Evolutionary conservation across 1,140 invertebrate genomes (phyloP).

Genomic region (Helicoverpa zea): DNA sequence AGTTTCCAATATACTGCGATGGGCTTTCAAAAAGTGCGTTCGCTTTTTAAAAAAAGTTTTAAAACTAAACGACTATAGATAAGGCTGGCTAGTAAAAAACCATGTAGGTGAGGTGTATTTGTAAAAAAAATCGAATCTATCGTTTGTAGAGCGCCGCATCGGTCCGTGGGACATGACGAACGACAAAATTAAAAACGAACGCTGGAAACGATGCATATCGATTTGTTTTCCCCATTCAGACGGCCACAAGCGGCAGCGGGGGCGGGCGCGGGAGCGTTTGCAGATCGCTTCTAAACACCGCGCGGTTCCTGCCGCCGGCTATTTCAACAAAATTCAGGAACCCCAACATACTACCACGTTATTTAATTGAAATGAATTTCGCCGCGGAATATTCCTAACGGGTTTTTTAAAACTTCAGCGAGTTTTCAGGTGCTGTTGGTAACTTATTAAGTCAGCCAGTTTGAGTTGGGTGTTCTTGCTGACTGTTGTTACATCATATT

Average conservation of each 20-base stretch:
- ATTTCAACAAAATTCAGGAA: constrained; percentile 27
- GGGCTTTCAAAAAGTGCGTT: neutral
- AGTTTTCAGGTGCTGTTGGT: constrained; percentile 15
- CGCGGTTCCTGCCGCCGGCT: neutral
- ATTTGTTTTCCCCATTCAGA: constrained; percentile 43
- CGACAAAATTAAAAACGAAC: constrained; percentile 54
- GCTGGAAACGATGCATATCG: constrained; percentile 48
- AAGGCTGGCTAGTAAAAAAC: constrained; percentile 4
- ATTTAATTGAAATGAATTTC: constrained; percentile 45
- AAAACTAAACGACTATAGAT: constrained; percentile 6
- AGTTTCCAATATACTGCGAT: neutral
- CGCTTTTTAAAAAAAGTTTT: neutral
- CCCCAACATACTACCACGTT: constrained; percentile 4
- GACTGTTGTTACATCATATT: neutral
- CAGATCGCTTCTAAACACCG: constrained; percentile 7
- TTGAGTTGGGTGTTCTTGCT: neutral
- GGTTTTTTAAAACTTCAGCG: constrained; percentile 11
- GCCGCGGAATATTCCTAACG: neutral
- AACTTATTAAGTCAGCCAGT: constrained; percentile 14
- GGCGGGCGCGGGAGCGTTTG: neutral
- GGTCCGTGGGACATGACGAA: constrained; percentile 13
- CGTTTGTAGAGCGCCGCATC: constrained; percentile 30
- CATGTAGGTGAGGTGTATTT: constrained; percentile 5
- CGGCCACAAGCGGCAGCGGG: neutral
- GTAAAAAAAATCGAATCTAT: constrained; percentile 36